Conservation (phyloP, 2,888 invertebrate species). For the Mythimna lalbum region DNA sequence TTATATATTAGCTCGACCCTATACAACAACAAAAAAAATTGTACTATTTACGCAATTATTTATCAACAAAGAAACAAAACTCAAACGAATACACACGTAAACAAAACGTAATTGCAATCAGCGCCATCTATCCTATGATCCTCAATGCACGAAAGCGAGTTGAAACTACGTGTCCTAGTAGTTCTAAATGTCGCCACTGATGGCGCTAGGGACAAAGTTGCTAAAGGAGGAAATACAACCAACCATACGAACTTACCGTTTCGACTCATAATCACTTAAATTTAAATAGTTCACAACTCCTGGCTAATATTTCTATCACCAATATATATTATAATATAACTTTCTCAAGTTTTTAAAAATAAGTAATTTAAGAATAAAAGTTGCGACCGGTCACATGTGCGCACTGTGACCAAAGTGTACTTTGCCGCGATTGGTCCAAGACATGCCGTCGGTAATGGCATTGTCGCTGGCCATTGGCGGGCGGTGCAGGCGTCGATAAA, state of each 20-base stretch:
- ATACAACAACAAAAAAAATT: not conserved
- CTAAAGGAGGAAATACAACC: constrained; percentile 57
- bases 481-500: constrained; percentile 69
- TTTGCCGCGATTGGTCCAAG: constrained; percentile 76
- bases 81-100: not conserved
- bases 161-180: constrained; percentile 5
- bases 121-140: constrained; percentile 71
- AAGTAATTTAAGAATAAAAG: constrained; percentile 56
- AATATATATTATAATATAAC: constrained; percentile 53
- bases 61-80: not conserved
- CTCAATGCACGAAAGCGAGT: not conserved
- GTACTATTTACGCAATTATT: not conserved
- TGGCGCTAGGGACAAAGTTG: constrained; percentile 68
- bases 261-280: constrained; percentile 76
- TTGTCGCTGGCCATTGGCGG: constrained; percentile 72
- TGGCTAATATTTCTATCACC: constrained; percentile 35
- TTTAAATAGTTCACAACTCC: constrained; percentile 44
- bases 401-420: constrained; percentile 75
- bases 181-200: constrained; percentile 45
- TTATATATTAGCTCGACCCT: not conserved
- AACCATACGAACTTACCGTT: constrained; percentile 77
- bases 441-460: constrained; percentile 69
- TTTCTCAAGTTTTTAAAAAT: constrained; percentile 49
- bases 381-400: constrained; percentile 85
- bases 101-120: constrained; percentile 9